A percentile compares a stretch with the other conserved stretches of the same genome.
Conservation (phyloP, 2,113 vertebrate genomes). For the Todiramphus saurophagus region DNA sequence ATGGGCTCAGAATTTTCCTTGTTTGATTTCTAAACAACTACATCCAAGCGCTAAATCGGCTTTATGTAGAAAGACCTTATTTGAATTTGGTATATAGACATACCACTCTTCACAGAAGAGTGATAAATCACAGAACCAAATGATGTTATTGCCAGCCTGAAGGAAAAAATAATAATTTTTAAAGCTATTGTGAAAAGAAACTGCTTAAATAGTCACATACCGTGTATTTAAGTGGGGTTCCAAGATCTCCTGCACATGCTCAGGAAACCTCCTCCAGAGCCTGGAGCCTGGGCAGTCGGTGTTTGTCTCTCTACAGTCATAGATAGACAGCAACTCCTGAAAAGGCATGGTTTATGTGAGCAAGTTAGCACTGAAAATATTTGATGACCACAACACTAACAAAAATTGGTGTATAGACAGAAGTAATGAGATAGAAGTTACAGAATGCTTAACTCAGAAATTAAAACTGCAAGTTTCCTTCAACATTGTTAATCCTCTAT, state of each 20-base stretch:
- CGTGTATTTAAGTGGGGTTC: conserved; percentile 96
- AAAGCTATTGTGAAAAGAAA: not conserved
- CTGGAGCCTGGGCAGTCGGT: conserved; percentile 83
- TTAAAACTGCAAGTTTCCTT: not conserved
- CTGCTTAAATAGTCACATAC: conserved; percentile 60
- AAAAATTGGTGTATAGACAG: not conserved
- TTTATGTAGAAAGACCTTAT: not conserved
- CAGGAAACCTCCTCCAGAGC: conserved; percentile 95
- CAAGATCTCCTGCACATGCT: conserved; percentile 95
- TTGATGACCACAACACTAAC: not conserved
- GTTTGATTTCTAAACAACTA: not conserved
- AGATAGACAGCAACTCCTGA: conserved; percentile 92
- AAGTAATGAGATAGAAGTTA: not conserved
- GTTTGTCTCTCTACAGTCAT: conserved; percentile 88
- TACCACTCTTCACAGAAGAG: not conserved
- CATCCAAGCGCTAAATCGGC: not conserved
- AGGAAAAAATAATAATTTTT: not conserved
- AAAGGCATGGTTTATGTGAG: conserved; percentile 31
- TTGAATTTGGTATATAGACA: not conserved
- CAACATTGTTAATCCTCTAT: not conserved
- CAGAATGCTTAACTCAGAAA: not conserved
- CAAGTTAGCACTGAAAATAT: not conserved
- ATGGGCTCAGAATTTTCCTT: not conserved
- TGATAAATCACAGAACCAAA: not conserved
- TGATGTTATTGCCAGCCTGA: not conserved